These are phyloP conservation scores for Fulmarus glacialis DNA, from an alignment of 2,113 vertebrate genomes.

Conservation along the genomic window DNA sequence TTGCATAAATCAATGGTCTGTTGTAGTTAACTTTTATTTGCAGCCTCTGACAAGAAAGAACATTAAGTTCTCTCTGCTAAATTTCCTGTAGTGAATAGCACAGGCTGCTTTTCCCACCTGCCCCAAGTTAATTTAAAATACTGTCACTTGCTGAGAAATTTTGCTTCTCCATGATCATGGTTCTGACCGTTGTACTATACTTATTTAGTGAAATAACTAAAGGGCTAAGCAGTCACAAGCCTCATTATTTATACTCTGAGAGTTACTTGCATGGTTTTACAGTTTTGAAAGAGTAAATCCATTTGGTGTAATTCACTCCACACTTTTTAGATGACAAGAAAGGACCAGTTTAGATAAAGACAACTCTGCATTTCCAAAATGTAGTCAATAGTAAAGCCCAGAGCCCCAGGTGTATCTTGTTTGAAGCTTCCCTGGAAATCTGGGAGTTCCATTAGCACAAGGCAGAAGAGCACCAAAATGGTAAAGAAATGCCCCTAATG, in stretches of 20 bases:
- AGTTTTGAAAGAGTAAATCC: background rate
- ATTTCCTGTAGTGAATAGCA: background rate
- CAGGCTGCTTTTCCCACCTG: background rate
- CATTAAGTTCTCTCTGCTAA: slow-evolving; percentile 24
- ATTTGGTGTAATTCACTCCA: background rate
- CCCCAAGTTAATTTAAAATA: background rate
- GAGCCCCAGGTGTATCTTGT: background rate
- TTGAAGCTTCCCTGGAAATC: background rate
- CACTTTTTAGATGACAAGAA: background rate
- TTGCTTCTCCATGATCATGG: background rate
- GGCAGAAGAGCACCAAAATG: background rate
- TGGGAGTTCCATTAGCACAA: background rate
- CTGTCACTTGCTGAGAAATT: background rate
- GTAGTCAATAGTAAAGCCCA: background rate
- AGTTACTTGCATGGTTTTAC: background rate
- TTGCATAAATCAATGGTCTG: slow-evolving; percentile 45
- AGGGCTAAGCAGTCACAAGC: background rate
- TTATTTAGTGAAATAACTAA: background rate
- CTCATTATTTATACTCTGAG: background rate
- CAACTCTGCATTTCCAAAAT: background rate
- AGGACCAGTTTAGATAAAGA: background rate
- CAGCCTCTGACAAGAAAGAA: slow-evolving; percentile 19
- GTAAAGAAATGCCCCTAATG: background rate
- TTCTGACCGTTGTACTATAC: background rate
- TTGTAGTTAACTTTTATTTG: slow-evolving; percentile 12